Evolutionary conservation across 2,797 vertebrate genomes (phyloP), one percentile per base, ranked within the genome.

Genomic region (Corythornis leucogaster): DNA sequence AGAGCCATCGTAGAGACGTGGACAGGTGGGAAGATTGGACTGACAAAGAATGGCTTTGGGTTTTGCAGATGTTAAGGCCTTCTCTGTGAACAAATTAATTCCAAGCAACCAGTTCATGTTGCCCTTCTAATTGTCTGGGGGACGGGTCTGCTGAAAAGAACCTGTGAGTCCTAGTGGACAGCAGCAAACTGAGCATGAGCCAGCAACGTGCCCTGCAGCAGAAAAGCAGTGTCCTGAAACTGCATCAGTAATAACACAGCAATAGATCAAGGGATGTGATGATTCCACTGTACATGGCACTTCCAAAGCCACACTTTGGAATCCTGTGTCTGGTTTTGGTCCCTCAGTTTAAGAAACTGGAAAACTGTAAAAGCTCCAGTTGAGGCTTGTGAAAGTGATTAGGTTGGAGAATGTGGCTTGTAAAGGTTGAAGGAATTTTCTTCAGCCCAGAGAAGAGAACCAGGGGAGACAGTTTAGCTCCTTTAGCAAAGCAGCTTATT

Each of bases 1-100:
- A 35, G 58, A 81, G 8, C 19, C 4, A 3, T 38, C 2, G 3
- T 3, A 25, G 8, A 48, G 26, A 28, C 3, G 3, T 4, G 26
- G 42, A 13, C 17, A 50, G 5, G 25, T 62, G 8, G n/a, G 25
- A 69, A 54, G n/a, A n/a, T 0, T 15, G 15, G 20, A 2, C 9
- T 30, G 58, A 50, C 7, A 33, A 73, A 76, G 38, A 54, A 28
- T 11, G 17, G 12, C 10, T 10, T 68, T 11, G 42, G 6, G 9
- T 58, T 54, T 54, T 54, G n/a, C 7, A 57, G 30, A 18, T 77
- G 2, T 54, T 87, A 31, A 50, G 18, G 20, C 7, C 17, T 63
- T 54, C 18, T 54, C 10, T 54, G 82, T 26, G 8, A 69, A 12
- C 9, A 2, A 5, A 3, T 83, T 67, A 20, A 70, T 62, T 77